These are phyloP conservation scores for Pungitius pungitius DNA, from an alignment of 2,113 vertebrate genomes.

Conservation along the genomic window DNA sequence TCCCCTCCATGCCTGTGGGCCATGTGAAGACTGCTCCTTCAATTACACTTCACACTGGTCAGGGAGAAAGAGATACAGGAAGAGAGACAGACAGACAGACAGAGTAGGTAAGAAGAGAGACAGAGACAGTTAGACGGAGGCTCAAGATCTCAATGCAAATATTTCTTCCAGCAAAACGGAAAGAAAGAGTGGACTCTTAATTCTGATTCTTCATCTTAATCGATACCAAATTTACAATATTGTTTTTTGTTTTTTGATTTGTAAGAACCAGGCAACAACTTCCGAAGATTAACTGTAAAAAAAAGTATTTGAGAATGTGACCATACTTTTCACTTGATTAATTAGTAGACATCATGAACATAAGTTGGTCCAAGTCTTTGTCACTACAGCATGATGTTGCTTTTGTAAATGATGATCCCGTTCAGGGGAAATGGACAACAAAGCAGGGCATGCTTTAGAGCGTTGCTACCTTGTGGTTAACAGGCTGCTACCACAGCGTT, in stretches of 20 bases:
- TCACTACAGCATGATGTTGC: neutral
- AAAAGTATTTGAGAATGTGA: neutral
- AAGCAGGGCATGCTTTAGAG: neutral
- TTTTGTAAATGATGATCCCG: neutral
- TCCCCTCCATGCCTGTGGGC: constrained; percentile 78
- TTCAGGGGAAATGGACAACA: neutral
- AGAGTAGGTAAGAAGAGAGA: constrained; percentile 30
- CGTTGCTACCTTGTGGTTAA: neutral
- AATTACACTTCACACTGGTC: constrained; percentile 79
- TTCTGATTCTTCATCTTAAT: too few relatives aligned
- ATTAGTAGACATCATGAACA: neutral
- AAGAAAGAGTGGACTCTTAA: neutral
- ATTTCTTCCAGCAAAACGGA: constrained; percentile 2
- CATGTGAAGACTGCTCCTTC: constrained; percentile 79
- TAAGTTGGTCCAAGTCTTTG: neutral
- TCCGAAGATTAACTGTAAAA: neutral
- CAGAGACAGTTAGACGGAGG: constrained; percentile 26
- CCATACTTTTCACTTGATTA: too few relatives aligned
- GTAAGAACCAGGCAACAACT: neutral
- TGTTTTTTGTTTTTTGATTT: neutral
- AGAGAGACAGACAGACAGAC: constrained; percentile 40
- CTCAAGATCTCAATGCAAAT: constrained; percentile 33
- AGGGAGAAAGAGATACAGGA: constrained; percentile 59
- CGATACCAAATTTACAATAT: neutral
- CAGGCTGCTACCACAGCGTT: neutral